Evolutionary conservation across 2,113 vertebrate species (phyloP).

Genomic region (Lophotis ruficrista): DNA sequence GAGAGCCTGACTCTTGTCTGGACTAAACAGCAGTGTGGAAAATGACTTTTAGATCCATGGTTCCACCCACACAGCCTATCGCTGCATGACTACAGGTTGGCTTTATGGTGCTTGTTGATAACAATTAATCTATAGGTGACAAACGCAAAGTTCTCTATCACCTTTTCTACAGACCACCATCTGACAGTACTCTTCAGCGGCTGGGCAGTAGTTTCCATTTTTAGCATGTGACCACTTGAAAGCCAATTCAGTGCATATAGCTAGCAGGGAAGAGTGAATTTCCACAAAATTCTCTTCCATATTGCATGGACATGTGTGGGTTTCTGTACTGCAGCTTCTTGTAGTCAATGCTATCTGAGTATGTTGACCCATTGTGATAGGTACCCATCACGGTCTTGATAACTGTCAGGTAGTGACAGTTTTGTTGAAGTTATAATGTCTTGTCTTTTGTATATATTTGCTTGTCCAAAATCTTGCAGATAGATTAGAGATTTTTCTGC

Average conservation of each 20-base stretch:
- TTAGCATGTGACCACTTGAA: not conserved
- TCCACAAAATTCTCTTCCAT: conserved; percentile 28
- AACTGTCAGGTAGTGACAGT: not conserved
- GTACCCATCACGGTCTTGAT: fast-evolving
- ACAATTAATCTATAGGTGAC: not conserved
- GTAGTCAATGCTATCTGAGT: not conserved
- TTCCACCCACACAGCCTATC: not conserved
- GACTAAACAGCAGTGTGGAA: not conserved
- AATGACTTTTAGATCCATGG: not conserved
- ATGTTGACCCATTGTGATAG: not conserved
- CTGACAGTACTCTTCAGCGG: conserved; percentile 31
- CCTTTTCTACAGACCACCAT: not conserved
- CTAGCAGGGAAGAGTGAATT: conserved; percentile 38
- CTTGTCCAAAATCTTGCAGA: not conserved
- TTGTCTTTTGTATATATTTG: not conserved
- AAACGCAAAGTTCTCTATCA: not conserved
- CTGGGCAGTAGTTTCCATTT: conserved; percentile 32
- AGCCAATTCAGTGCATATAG: not conserved
- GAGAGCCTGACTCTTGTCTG: not conserved
- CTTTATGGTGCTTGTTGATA: not conserved
- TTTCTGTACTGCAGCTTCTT: not conserved
- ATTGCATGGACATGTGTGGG: not conserved
- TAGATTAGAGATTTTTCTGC: not conserved
- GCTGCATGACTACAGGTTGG: not conserved
- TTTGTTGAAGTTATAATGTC: not conserved